Percentiles rank a stretch among this genome's conserved stretches.
These are phyloP conservation scores for Ceyx cyanopectus DNA, from an alignment of 2,113 vertebrate genomes.

Conservation along the genomic window DNA sequence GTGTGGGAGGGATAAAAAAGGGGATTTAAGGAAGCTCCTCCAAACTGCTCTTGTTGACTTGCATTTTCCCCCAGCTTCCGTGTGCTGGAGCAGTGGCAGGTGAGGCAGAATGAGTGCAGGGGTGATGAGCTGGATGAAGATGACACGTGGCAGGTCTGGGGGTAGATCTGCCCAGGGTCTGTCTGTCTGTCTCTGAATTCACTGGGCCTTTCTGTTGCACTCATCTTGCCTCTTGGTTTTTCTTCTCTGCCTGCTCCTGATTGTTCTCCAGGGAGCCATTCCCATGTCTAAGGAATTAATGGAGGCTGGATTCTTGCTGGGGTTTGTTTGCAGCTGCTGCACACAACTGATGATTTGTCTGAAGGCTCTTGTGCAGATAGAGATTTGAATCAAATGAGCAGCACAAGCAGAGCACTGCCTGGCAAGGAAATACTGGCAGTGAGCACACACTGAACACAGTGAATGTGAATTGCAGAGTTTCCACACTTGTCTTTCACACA, in stretches of 20 bases:
- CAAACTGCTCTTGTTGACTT: neutral
- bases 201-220: neutral
- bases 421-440: neutral
- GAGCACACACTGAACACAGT: neutral
- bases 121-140: neutral
- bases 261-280: constrained; percentile 18
- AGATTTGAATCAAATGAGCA: constrained; percentile 7
- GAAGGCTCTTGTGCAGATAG: neutral
- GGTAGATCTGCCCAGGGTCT: neutral
- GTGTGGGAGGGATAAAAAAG: neutral
- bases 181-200: neutral
- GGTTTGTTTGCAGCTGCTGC: neutral
- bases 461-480: neutral
- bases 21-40: neutral
- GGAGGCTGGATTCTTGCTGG: neutral
- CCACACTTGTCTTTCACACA: neutral
- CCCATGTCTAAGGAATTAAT: constrained; percentile 15
- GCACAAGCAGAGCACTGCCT: neutral
- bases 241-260: neutral
- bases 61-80: constrained; percentile 11
- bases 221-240: neutral
- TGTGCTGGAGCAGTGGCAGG: neutral
- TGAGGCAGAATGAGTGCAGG: neutral
- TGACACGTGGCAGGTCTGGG: neutral
- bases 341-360: neutral